These are phyloP conservation scores for Oncorhynchus gorbuscha DNA, from an alignment of 2,113 vertebrate genomes.

Conservation along the genomic window DNA sequence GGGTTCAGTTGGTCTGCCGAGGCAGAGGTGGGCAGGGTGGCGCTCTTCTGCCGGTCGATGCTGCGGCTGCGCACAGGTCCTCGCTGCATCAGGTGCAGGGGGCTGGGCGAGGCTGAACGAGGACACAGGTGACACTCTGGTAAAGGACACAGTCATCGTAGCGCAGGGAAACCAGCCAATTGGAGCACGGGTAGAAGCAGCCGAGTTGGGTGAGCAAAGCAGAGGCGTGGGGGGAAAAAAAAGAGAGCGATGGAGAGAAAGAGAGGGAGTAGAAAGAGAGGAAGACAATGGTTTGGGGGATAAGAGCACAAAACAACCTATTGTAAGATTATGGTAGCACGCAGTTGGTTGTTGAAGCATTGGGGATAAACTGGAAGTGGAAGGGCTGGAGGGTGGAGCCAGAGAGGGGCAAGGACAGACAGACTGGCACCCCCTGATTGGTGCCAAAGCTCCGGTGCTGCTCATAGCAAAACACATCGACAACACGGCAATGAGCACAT, in stretches of 20 bases:
- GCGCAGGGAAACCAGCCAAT: constrained; percentile 51
- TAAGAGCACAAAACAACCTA: constrained; percentile 50
- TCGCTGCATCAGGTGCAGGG: constrained; percentile 63
- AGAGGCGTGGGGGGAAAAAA: constrained; percentile 70
- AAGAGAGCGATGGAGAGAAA: neutral
- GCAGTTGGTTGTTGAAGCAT: constrained; percentile 47
- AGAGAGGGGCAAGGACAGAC: constrained; percentile 13
- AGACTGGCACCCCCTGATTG: constrained; percentile 17
- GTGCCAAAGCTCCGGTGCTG: constrained; percentile 15
- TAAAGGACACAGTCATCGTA: constrained; percentile 82
- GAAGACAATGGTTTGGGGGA: constrained; percentile 36
- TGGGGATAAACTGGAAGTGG: constrained; percentile 15
- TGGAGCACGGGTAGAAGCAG: constrained; percentile 55
- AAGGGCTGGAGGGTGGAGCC: constrained; percentile 25
- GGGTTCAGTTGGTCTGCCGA: constrained; percentile 68
- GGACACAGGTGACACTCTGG: constrained; percentile 89
- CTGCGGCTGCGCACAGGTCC: constrained; percentile 83
- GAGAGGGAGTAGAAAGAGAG: neutral
- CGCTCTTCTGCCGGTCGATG: constrained; percentile 82
- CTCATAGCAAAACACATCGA: constrained; percentile 7
- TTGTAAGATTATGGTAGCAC: constrained; percentile 55
- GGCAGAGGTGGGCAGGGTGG: constrained; percentile 61
- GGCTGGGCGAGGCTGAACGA: constrained; percentile 84
- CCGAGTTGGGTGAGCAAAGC: constrained; percentile 65
- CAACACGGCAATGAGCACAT: constrained; percentile 35